phyloP scores from a whole-genome alignment of 2,888 invertebrate species.

The Caenorhabditis drosophilae region DNA sequence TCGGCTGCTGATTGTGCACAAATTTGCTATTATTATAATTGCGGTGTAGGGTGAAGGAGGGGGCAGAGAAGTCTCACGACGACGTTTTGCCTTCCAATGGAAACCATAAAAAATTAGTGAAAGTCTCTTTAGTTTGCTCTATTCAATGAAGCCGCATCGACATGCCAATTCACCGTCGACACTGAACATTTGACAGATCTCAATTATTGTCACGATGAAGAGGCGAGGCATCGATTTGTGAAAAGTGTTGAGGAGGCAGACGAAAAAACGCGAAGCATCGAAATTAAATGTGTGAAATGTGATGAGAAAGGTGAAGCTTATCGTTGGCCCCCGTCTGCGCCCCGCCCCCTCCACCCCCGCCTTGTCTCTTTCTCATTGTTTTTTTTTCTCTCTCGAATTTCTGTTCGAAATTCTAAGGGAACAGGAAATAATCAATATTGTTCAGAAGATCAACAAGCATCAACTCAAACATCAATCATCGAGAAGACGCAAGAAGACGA shows the following conservation, averaged over 20 bases:
- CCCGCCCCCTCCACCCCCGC: background rate
- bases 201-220: conserved; percentile 30
- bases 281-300: conserved; percentile 22
- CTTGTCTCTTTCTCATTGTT: background rate
- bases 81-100: too few relatives aligned
- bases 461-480: background rate
- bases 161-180: conserved; percentile 52
- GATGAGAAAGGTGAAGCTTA: too few relatives aligned
- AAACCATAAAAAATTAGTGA: background rate
- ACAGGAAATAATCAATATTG: too few relatives aligned
- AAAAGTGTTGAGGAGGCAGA: conserved; percentile 23
- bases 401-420: too few relatives aligned
- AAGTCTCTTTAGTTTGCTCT: conserved; percentile 45
- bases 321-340: background rate
- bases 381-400: too few relatives aligned
- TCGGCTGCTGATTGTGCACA: conserved; percentile 51
- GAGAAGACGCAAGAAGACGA: conserved; percentile 18
- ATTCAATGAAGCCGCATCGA: conserved; percentile 38
- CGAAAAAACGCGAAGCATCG: conserved; percentile 13
- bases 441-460: too few relatives aligned
- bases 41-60: conserved; percentile 56
- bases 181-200: conserved; percentile 50
- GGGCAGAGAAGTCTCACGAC: too few relatives aligned
- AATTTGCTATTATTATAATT: conserved; percentile 45
- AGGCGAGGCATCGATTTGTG: conserved; percentile 23